Evolutionary conservation across 2,113 vertebrate species (phyloP), one percentile per base, ranked within the genome.

Genomic region (Pluvianellus socialis): DNA sequence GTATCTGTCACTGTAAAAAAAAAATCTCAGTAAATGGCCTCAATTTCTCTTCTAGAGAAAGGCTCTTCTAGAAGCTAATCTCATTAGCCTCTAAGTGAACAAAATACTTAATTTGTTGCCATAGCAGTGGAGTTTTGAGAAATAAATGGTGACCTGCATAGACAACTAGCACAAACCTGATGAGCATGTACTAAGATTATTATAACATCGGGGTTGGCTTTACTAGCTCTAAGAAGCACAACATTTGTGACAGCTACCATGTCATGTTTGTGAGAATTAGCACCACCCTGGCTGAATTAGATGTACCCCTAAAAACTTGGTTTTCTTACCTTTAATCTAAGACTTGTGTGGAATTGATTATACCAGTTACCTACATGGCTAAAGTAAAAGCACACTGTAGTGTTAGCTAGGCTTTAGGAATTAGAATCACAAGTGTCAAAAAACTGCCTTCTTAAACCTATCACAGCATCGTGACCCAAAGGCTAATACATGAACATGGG

Each of bases 81-180:
- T 92, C 79, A 92, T 97, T 95, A 96, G 67, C 59, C 33, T 76
- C 44, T 67, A 90, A 92, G 74, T 72, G 87, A 94, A 76, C 38
- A 90, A 90, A 95, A 93, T 90, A 73, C 44, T 79, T 96, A 81
- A 92, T 96, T 92, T 95, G 90, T 96, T 96, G 72, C 96, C 79
- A 96, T 95, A 93, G 88, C 87, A 96, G 59, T 85, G 32, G 56
- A 73, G 42, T 83, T 70, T 68, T 58, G n/a, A 81, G 88, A 88
- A 91, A 91, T 62, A 86, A 88, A 50, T 67, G 33, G 24, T 89
- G 92, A 79, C 72, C 88, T 89, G 83, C 47, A 35, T 59, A 56
- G 23, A 80, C 26, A 95, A 88, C 53, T 73, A 93, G 86, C 40
- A 88, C 76, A 83, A 86, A 94, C 61, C 62, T 81, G 68, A 84